Evolutionary conservation across 1,140 invertebrate genomes (phyloP), one percentile per base, ranked within the genome.

Genomic region (Sinonovacula constricta): DNA sequence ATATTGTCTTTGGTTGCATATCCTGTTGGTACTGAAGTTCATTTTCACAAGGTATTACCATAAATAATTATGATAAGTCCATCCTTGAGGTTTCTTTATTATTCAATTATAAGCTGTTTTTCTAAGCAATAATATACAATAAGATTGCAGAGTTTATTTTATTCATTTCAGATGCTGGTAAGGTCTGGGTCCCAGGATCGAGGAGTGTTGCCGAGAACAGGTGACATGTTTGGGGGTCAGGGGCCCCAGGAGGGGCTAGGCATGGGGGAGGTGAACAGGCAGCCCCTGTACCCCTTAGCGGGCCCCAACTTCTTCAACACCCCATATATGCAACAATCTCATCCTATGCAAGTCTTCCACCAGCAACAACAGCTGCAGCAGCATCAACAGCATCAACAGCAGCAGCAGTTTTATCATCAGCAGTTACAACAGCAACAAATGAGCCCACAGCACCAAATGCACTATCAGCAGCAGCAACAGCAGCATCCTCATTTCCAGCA

Each of bases 281-380:
- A 57, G 33, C 57, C 39, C 15, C 39, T 59, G 49, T 57, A 68
- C 28, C 45, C 36, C 7, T 63, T 76, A 59, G 63, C 79, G 24
- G 63, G 65, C 30, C 63, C 71, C 5, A 70, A 68, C 53, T 54
- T 65, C 39, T 62, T 76, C 53, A 72, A 79, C 39, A 79, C 57
- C 0, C 76, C 60, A 53, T 67, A 68, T 76, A 68, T 72, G 70
- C 60, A 75, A 54, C 68, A 77, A 30, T 57, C 54, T 28, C 57
- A 67, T 34, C 33, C 33, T 59, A 70, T 67, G 67, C 76, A 80
- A 56, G 62, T 53, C 34, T 69, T 75, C 59, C 70, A 82, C 34
- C 66, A 75, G 22, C 70, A 82, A 36, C 69, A 82, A 28, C 71
- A 80, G 51, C 70, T 22, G n/a, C n/a, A n/a, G n/a, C n/a, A n/a